Evolutionary conservation across 2,797 vertebrate species (phyloP), one percentile per base, ranked within the genome.

Genomic region (Novumbra hubbsi): DNA sequence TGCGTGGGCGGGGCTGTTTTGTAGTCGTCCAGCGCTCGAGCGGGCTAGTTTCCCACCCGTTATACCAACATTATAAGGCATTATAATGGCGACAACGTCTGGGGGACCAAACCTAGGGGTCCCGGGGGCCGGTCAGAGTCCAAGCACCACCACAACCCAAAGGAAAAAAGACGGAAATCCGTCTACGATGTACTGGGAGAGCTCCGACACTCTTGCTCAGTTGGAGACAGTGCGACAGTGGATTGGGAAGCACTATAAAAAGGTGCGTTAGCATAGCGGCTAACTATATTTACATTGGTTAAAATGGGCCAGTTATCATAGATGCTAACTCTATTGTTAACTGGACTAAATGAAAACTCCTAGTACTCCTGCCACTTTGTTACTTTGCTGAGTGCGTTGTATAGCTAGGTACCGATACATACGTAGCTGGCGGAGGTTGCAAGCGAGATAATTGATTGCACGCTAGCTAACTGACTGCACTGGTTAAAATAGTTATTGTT

Each of bases 241-340:
- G 97, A 91, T 97, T 66, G 95, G 93, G 68, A 98, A 97, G 90
- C 95, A 97, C 89, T 97, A 97, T 93, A 97, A 96, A 93, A 98
- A 98, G 96, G 96, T 98, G 85, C 68, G 17, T 28, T 30, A 68
- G 41, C 75, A 80, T 71, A n/a, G 62, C 73, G 21, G 72, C 72
- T 48, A 27, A 38, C 14, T 24, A 7, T 28, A 15, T 28, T 66
- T 24, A 60, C 55, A 12, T 14, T 60, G 55, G 55, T 60, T 24
- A 60, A 3, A 3, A 60, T 27, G 11, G 21, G 21, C 55, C 24
- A 24, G 21, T 60, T 62, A 68, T 21, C 75, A 81, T 70, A 19
- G 52, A 73, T 19, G 72, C 72, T 48, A 24, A 24, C 45, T 41
- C 6, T 60, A 27, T 60, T 57, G 38, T 48, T 34, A 45, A 45